phyloP scores from a whole-genome alignment of 2,797 vertebrate genomes.

The Sebastes hubbsi region DNA sequence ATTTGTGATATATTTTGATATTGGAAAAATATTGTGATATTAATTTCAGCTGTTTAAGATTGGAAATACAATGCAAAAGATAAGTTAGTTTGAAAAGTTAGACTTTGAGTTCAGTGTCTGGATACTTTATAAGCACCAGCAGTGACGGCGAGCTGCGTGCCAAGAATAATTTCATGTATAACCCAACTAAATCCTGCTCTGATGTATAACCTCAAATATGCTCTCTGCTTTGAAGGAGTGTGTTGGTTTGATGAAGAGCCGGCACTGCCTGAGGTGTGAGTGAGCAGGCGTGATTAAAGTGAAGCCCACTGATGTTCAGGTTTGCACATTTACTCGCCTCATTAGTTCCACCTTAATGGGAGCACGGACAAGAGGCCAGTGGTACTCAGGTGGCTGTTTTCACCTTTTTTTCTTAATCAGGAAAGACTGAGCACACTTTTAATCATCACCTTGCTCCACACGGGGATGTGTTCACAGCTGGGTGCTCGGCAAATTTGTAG shows the following conservation, averaged over 20 bases:
- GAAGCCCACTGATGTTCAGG: background rate
- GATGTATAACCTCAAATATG: constrained; percentile 21
- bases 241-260: background rate
- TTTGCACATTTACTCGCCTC: background rate
- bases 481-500: background rate
- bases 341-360: background rate
- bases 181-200: background rate
- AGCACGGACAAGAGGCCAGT: background rate
- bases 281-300: constrained; percentile 22
- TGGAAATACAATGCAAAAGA: background rate
- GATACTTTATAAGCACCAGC: background rate
- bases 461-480: background rate
- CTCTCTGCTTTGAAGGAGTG: background rate
- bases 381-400: background rate
- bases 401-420: background rate
- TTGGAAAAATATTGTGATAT: background rate
- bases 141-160: background rate
- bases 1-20: background rate
- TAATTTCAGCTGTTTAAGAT: background rate
- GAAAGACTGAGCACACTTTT: background rate
- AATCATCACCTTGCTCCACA: background rate
- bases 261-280: constrained; percentile 6
- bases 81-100: background rate
- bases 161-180: background rate
- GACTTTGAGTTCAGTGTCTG: background rate